Conservation (phyloP, 2,888 invertebrate species). For the Trissoscelio sp. region DNA sequence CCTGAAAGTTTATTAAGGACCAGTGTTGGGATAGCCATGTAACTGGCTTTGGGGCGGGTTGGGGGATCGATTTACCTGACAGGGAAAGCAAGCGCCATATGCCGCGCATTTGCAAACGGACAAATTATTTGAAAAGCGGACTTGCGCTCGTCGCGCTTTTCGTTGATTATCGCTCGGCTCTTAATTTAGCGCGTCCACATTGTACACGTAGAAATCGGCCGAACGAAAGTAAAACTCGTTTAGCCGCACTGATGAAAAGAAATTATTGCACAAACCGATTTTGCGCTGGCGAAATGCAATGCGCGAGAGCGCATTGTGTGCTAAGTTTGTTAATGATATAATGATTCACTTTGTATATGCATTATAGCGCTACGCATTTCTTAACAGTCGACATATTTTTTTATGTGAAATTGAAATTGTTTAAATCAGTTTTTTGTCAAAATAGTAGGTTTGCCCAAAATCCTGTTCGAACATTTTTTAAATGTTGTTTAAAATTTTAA, state of each 20-base stretch:
- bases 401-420: no score
- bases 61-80: conserved; percentile 1
- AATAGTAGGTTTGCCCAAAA: no score
- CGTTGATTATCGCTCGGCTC: conserved; percentile 24
- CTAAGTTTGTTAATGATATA: conserved; percentile 45
- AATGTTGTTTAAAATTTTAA: no score
- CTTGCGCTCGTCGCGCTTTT: conserved; percentile 31
- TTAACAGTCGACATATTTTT: no score
- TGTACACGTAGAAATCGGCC: conserved; percentile 31
- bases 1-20: no score
- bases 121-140: conserved; percentile 26
- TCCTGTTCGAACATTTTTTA: no score
- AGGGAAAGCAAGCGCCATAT: conserved; percentile 41
- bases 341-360: conserved; percentile 37
- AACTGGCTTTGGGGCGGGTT: no score
- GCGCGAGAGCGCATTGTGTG: conserved; percentile 37
- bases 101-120: conserved; percentile 28
- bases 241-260: conserved; percentile 4
- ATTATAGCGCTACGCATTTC: conserved; percentile 15
- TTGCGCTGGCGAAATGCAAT: conserved; percentile 19
- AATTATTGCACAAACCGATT: conserved; percentile 24
- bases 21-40: no score
- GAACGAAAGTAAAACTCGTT: conserved; percentile 34
- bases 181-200: conserved; percentile 32
- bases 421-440: no score